Conservation (phyloP, 2,888 invertebrate genomes). For the Ichneumoninae sp. region DNA sequence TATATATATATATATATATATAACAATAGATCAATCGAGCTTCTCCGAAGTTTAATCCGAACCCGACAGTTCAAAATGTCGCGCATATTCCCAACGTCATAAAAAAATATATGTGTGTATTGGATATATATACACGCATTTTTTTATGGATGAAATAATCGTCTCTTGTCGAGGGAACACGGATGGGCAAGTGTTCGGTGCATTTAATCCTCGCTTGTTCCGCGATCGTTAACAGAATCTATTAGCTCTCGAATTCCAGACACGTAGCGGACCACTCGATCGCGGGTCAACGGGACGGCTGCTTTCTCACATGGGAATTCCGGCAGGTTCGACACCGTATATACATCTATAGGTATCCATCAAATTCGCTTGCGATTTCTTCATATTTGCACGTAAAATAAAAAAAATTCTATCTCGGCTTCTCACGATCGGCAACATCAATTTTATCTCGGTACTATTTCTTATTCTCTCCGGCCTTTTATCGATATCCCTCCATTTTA, state of each 20-base stretch:
- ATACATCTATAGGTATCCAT: background rate
- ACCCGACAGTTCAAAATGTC: background rate
- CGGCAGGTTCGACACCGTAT: constrained; percentile 15
- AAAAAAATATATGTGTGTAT: background rate
- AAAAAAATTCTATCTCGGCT: background rate
- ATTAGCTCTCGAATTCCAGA: constrained; percentile 58
- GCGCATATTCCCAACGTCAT: background rate
- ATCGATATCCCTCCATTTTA: background rate
- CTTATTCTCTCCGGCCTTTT: background rate
- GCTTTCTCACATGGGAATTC: constrained; percentile 54
- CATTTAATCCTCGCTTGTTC: constrained; percentile 36
- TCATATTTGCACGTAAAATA: background rate
- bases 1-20: background rate
- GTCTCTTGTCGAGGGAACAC: background rate
- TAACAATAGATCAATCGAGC: constrained; percentile 17
- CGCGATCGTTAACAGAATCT: constrained; percentile 55
- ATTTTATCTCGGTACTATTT: background rate
- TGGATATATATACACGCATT: no score
- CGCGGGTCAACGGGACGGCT: constrained; percentile 55
- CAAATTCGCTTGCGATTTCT: background rate
- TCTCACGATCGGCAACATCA: background rate
- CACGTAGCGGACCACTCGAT: constrained; percentile 53
- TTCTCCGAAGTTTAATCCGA: constrained; percentile 20
- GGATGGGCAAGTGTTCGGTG: constrained; percentile 2
- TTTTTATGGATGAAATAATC: background rate